Percentiles rank a stretch among this genome's conserved stretches.
phyloP scores from a whole-genome alignment of 2,113 vertebrate genomes.

The Nothocercus julius region DNA sequence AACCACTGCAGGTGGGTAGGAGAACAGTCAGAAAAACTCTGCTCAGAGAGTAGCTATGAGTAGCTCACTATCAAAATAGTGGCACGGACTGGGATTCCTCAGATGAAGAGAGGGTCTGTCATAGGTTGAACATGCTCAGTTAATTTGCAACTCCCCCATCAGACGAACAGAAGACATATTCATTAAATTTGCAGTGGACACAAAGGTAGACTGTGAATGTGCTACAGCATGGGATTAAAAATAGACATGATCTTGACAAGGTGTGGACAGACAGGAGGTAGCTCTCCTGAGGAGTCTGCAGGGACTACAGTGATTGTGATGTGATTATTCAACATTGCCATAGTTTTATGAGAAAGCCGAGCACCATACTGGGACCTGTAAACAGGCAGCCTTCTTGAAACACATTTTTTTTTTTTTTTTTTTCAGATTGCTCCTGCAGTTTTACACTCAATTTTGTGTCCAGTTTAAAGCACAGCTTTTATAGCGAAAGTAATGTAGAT shows the following conservation, averaged over 20 bases:
- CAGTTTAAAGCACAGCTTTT: not conserved
- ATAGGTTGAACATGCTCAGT: not conserved
- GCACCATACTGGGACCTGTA: not conserved
- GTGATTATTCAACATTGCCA: not conserved
- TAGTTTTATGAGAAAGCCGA: not conserved
- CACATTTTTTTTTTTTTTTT: not conserved
- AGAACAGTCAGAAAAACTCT: not conserved
- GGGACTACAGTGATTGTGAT: not conserved
- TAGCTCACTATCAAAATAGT: not conserved
- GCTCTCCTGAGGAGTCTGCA: not conserved
- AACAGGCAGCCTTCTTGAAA: not conserved
- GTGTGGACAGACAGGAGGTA: not conserved
- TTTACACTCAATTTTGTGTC: not conserved
- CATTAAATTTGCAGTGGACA: not conserved
- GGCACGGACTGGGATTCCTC: not conserved
- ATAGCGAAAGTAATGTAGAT: not conserved
- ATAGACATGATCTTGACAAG: not conserved
- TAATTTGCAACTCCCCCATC: not conserved
- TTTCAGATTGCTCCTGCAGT: not conserved
- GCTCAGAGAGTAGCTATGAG: not conserved
- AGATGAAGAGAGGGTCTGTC: not conserved
- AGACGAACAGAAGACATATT: not conserved
- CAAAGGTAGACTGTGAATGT: not conserved
- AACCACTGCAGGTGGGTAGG: not conserved
- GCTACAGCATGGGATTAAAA: not conserved